phyloP scores from a whole-genome alignment of 2,113 vertebrate genomes.

The Pterocles orientalis region DNA sequence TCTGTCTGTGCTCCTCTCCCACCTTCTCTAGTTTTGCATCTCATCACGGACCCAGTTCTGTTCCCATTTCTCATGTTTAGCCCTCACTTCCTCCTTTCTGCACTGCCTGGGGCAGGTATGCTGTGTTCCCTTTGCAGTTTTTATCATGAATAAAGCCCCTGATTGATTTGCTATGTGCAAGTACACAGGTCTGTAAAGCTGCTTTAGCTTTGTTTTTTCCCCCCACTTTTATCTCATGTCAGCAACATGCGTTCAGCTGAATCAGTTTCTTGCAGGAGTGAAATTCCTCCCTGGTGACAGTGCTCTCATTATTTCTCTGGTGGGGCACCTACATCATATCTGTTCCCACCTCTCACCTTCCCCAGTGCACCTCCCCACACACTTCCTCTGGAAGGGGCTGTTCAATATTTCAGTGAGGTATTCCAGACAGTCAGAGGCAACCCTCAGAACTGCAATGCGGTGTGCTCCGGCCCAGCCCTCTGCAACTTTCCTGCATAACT shows the following conservation, averaged over 20 bases:
- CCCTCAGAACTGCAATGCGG: not conserved
- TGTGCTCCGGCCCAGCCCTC: not conserved
- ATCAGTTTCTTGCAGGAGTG: not conserved
- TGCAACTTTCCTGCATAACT: not conserved
- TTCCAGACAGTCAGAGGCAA: not conserved
- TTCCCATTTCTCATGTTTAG: not conserved
- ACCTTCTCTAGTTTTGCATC: not conserved
- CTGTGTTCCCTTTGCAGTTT: not conserved
- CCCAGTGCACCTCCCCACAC: not conserved
- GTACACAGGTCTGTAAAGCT: not conserved
- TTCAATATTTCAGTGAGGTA: not conserved
- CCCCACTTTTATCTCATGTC: not conserved
- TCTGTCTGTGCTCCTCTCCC: not conserved
- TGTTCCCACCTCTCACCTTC: not conserved
- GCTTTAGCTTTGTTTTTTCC: not conserved
- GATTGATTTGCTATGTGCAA: not conserved
- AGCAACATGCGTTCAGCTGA: not conserved
- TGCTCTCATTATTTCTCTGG: not conserved
- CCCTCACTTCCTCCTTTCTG: not conserved
- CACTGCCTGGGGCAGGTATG: not conserved
- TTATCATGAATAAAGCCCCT: not conserved
- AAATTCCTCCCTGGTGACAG: not conserved
- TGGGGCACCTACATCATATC: not conserved
- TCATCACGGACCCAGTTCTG: not conserved
- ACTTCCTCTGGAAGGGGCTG: not conserved